Evolutionary conservation across 1,140 invertebrate species (phyloP).

Genomic region (Hylaeus volcanicus): DNA sequence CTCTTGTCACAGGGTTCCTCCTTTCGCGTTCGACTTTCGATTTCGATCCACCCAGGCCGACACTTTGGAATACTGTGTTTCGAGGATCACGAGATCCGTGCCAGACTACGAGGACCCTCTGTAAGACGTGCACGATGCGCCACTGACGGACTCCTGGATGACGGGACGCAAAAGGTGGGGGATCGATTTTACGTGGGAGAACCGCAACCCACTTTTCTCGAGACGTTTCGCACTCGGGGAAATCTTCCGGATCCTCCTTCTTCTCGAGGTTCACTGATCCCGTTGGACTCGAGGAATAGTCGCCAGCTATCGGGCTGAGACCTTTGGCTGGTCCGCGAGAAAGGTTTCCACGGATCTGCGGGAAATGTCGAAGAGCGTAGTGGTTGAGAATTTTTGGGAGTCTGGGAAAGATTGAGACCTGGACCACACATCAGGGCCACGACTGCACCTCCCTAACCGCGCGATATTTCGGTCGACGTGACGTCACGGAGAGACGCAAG

Average conservation of each 20-base stretch:
- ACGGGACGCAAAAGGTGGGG: constrained; percentile 54
- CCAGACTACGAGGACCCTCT: constrained; percentile 52
- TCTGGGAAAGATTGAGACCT: constrained; percentile 76
- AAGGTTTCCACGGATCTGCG: background rate
- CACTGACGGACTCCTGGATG: constrained; percentile 61
- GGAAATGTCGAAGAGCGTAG: constrained; percentile 5
- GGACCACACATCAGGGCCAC: constrained; percentile 69
- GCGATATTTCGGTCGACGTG: constrained; percentile 77
- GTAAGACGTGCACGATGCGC: constrained; percentile 64
- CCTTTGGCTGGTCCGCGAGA: background rate
- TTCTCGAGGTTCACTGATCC: constrained; percentile 25
- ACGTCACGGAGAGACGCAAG: constrained; percentile 75
- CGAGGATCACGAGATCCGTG: constrained; percentile 2
- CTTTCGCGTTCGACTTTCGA: background rate
- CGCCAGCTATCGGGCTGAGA: background rate
- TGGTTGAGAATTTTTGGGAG: constrained; percentile 71
- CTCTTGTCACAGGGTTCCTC: constrained; percentile 10
- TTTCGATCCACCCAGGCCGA: background rate
- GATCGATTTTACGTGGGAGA: constrained; percentile 54
- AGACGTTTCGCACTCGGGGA: constrained; percentile 30
- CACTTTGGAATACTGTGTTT: background rate
- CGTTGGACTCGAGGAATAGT: background rate
- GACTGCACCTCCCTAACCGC: constrained; percentile 70
- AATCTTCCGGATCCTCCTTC: constrained; percentile 26
- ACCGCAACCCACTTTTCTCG: constrained; percentile 55